Evolutionary conservation across 2,888 invertebrate species (phyloP), one percentile per base, ranked within the genome.

Genomic region (Melanotus villosus): DNA sequence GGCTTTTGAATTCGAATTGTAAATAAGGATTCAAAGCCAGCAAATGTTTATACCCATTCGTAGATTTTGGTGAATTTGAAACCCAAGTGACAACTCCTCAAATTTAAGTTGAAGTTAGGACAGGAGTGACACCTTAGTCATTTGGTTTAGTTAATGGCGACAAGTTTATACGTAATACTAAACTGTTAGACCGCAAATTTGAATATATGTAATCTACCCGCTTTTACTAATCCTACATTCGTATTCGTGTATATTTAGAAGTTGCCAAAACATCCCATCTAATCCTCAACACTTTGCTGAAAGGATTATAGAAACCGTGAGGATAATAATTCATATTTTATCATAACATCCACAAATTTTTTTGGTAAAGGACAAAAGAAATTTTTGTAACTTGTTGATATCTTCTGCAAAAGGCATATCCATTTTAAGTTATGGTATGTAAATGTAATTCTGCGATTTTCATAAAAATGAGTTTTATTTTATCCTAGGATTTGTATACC

Each of bases 171-270:
- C 4, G 12, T 14, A 47, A n/a, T 23, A 6, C 14, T 38, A 12
- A 38, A 38, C 5, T 26, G n/a, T 23, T 47, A 23, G 19, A 30
- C 59, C 59, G 12, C 45, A 60, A 59, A 60, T 60, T 60, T 47
- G 47, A 45, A 19, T 60, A 47, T 32, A 32, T 34, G 59, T 47
- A 60, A 60, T 60, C 59, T 32, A 60, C 59, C 59, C 47, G 59
- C 45, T 43, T 43, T 47, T 45, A 60, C 30, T 47, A 21, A 60
- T 43, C 26, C 59, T 47, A 19, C 59, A 47, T 47, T 60, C 59
- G 34, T 60, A 60, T 60, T 30, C 32, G 43, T 30, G 43, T 45
- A 47, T 60, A 47, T 60, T 60, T 43, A 32, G 45, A 60, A 60
- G 47, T 60, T 60, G 16, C 32, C 30, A 23, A 18, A 10, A 47